These are phyloP conservation scores for Hypercompe scribonia DNA, from an alignment of 2,888 invertebrate genomes.

Conservation along the genomic window DNA sequence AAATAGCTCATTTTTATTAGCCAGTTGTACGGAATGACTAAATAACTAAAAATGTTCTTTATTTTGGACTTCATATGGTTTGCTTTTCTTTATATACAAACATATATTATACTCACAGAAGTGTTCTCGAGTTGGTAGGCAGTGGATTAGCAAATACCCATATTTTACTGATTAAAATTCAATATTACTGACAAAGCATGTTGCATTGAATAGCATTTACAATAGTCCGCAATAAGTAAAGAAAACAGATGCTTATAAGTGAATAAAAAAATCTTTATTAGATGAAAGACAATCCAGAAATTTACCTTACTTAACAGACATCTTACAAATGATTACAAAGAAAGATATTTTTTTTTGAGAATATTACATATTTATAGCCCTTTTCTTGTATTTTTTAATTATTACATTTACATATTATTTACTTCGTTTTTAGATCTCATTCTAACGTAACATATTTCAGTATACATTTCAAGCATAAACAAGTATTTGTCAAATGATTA, in stretches of 20 bases:
- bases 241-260: no score
- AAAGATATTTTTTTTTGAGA: no score
- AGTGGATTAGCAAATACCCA: not conserved
- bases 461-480: not conserved
- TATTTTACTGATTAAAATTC: not conserved
- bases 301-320: no score
- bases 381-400: not conserved
- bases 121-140: no score
- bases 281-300: no score
- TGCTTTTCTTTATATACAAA: not conserved
- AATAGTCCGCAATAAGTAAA: no score
- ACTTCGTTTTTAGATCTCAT: not conserved
- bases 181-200: not conserved
- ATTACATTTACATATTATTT: not conserved
- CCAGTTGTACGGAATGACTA: not conserved
- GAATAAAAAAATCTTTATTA: no score
- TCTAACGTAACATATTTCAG: not conserved
- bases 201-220: no score
- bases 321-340: no score
- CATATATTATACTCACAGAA: no score
- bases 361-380: no score
- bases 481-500: not conserved
- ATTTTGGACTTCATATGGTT: no score
- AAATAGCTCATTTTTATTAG: constrained; percentile 10
- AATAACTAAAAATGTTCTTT: not conserved